Base-by-base conservation (phyloP, 2,113 vertebrate species). In the Lepidothrix coronata region DNA sequence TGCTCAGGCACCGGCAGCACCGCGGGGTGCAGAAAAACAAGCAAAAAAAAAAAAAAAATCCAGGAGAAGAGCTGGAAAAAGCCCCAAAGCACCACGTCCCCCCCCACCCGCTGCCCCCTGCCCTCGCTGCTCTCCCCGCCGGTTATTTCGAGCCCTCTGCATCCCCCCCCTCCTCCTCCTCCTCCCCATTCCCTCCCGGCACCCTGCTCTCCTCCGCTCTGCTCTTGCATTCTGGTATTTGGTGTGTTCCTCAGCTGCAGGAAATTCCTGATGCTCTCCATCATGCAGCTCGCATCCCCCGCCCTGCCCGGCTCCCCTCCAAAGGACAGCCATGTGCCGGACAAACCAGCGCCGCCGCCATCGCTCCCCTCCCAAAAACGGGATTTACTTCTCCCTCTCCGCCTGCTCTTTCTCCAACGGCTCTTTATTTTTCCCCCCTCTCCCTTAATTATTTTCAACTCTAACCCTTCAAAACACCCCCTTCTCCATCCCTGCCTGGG, bases 231-330 rank as follows among this genome's bases (percentile, higher is more conserved):
- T 97, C 96, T 97, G 97, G 96, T 96, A 96, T 96, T 96, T 95
- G 97, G 96, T 97, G 98, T 97, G 98, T 98, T 98, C 98, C 98
- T 98, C 98, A 98, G 98, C 98, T 98, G 98, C 99, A 99, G 99
- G 98, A 99, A 99, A 99, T 99, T 99, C 99, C 99, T 98, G 98
- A 99, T 98, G 98, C 98, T 98, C 98, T 99, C 98, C 98, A 99
- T 99, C 99, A 99, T 98, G 97, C 97, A 96, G 96, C 98, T 98
- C 92, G 86, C 97, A 96, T 96, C 96, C 97, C 95, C 97, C 97
- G 98, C 97, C 97, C 98, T 98, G 99, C 99, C 98, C 98, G 97
- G 98, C 97, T 98, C 95, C 97, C 97, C 97, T 97, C 96, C 96
- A 97, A 97, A 97, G 98, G 98, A 97, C 97, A 89, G 97, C 97